A percentile compares a stretch with the other conserved stretches of the same genome.
Evolutionary conservation across 2,888 invertebrate species (phyloP).

Genomic region (Clostera curtula): DNA sequence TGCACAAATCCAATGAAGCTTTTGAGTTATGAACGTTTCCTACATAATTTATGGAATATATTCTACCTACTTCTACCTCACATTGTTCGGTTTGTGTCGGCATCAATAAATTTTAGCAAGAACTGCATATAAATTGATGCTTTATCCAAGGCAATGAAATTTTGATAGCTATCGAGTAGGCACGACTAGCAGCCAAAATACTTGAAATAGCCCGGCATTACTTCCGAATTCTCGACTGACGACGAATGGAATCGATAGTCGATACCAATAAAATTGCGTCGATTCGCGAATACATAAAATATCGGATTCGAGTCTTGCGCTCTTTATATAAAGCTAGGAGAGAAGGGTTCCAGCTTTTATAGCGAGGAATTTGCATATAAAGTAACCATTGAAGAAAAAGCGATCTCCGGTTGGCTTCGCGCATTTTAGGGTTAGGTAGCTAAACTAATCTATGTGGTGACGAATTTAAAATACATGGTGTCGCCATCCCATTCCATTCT

Average conservation of each 20-base stretch:
- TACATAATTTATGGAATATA: constrained; percentile 20
- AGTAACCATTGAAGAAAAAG: constrained; percentile 75
- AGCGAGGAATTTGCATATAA: constrained; percentile 72
- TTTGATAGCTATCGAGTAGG: constrained; percentile 62
- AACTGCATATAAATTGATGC: constrained; percentile 47
- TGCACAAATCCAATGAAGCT: constrained; percentile 23
- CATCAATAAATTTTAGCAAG: constrained; percentile 29
- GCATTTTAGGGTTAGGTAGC: no score
- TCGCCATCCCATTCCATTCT: no score
- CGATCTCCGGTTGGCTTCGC: constrained; percentile 62
- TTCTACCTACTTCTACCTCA: constrained; percentile 19
- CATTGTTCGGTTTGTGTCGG: constrained; percentile 19
- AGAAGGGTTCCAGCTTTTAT: constrained; percentile 72
- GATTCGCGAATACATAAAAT: constrained; percentile 73
- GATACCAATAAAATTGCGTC: constrained; percentile 69
- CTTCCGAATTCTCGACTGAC: constrained; percentile 61
- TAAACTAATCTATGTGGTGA: no score
- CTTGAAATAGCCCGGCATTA: constrained; percentile 56
- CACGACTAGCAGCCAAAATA: constrained; percentile 53
- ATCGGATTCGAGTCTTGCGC: constrained; percentile 65
- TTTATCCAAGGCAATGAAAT: constrained; percentile 52
- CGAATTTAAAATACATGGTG: no score
- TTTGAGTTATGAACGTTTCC: constrained; percentile 21
- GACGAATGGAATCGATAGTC: constrained; percentile 62
- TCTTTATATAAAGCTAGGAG: constrained; percentile 66